Conservation (phyloP, 2,113 vertebrate species). For the Diadophis punctatus region DNA sequence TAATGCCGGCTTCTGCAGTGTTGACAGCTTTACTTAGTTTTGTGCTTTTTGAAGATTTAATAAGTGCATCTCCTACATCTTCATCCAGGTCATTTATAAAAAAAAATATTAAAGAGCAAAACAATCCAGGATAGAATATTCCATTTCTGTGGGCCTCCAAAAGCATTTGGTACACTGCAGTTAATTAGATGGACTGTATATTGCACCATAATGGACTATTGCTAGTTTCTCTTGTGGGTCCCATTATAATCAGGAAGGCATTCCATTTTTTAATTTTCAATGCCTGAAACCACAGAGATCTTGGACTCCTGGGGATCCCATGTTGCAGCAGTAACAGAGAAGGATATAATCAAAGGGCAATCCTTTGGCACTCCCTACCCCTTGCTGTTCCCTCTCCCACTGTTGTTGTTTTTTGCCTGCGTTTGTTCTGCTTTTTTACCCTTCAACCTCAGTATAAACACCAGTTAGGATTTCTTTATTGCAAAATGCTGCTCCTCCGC, state of each 20-base stretch:
- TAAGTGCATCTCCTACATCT: not conserved
- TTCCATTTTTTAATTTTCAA: not conserved
- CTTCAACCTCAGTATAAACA: constrained; percentile 17
- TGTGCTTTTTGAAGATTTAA: not conserved
- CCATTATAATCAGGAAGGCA: not conserved
- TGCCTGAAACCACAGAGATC: not conserved
- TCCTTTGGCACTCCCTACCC: not conserved
- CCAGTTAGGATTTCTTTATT: not conserved
- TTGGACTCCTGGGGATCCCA: not conserved
- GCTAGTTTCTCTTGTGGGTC: not conserved
- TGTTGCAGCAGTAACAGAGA: not conserved
- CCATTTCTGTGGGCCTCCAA: not conserved
- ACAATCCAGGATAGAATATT: not conserved
- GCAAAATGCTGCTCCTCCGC: not conserved
- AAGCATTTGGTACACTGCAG: not conserved
- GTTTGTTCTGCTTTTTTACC: constrained; percentile 2
- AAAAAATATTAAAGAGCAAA: not conserved
- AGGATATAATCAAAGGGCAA: constrained; percentile 30
- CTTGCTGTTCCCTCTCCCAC: constrained; percentile 23
- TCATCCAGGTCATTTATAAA: not conserved
- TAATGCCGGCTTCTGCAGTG: not conserved
- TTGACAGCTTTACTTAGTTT: not conserved
- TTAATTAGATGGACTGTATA: not conserved
- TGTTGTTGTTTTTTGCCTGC: not conserved
- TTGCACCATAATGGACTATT: not conserved